Conservation (phyloP, 2,797 vertebrate genomes). For the Phoxinus dragarum region DNA sequence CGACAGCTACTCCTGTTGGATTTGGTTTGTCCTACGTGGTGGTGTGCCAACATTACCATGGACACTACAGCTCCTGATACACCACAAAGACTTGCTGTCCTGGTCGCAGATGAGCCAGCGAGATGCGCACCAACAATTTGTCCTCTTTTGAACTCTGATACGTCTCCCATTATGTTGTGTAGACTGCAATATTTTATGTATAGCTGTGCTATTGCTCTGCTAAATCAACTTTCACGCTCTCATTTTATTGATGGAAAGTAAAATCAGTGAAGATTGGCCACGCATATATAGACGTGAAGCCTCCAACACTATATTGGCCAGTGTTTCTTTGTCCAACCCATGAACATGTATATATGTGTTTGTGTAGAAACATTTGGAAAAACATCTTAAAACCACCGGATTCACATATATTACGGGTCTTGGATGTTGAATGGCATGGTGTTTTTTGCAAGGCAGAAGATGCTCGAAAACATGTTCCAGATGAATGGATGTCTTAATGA, state of each 20-base stretch:
- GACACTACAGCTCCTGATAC: no score
- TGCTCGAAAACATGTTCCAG: background rate
- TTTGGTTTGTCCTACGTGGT: no score
- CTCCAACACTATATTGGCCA: no score
- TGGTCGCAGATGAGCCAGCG: no score
- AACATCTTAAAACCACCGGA: background rate
- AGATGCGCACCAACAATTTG: no score
- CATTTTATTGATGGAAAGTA: background rate
- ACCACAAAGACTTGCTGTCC: no score
- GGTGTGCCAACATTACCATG: no score
- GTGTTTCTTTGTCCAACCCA: no score
- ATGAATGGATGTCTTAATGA: slow-evolving; percentile 10
- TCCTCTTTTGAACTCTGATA: background rate
- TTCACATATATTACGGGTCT: background rate
- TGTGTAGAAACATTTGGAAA: background rate
- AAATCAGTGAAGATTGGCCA: background rate
- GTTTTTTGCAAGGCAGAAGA: background rate
- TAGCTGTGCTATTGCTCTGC: no score
- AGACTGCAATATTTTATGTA: background rate
- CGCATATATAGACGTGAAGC: background rate
- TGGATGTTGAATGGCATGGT: background rate
- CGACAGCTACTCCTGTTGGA: no score
- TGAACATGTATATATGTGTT: no score
- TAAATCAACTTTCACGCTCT: no score
- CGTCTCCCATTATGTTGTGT: background rate